A percentile compares a stretch with the other conserved stretches of the same genome.
phyloP scores from a whole-genome alignment of 2,113 vertebrate genomes.

The Poecilia latipinna region DNA sequence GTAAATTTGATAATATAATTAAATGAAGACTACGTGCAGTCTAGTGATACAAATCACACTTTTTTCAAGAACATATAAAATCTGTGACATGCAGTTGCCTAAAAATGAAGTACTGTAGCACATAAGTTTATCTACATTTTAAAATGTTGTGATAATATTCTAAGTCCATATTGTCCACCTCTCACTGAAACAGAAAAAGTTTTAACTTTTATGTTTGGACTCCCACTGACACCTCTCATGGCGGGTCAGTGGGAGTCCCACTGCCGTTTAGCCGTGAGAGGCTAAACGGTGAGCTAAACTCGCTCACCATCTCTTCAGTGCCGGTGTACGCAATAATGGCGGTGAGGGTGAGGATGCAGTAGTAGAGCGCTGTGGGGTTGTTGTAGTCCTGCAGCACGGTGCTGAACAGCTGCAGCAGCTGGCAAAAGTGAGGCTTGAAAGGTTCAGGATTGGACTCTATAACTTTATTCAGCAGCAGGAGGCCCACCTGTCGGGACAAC shows the following conservation, averaged over 20 bases:
- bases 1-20: too few species aligned
- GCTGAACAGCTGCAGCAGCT: constrained; percentile 84
- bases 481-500: constrained; percentile 78
- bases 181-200: too few species aligned
- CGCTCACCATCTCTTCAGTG: constrained; percentile 84
- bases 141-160: too few species aligned
- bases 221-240: too few species aligned
- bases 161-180: too few species aligned
- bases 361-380: constrained; percentile 82
- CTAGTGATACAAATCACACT: too few species aligned
- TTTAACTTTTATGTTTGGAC: not conserved
- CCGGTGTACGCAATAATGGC: constrained; percentile 77
- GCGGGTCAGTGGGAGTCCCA: not conserved
- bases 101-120: too few species aligned
- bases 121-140: too few species aligned
- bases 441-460: constrained; percentile 83
- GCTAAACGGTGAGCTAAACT: not conserved
- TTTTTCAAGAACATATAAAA: too few species aligned
- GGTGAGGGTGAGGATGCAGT: constrained; percentile 84
- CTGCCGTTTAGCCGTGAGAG: not conserved
- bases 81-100: too few species aligned
- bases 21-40: too few species aligned
- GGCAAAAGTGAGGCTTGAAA: constrained; percentile 82
- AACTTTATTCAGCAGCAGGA: constrained; percentile 86
- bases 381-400: constrained; percentile 79